phyloP scores from a whole-genome alignment of 37 sponge, comb jelly and placozoan genomes.

The Eunapius fragilis region DNA sequence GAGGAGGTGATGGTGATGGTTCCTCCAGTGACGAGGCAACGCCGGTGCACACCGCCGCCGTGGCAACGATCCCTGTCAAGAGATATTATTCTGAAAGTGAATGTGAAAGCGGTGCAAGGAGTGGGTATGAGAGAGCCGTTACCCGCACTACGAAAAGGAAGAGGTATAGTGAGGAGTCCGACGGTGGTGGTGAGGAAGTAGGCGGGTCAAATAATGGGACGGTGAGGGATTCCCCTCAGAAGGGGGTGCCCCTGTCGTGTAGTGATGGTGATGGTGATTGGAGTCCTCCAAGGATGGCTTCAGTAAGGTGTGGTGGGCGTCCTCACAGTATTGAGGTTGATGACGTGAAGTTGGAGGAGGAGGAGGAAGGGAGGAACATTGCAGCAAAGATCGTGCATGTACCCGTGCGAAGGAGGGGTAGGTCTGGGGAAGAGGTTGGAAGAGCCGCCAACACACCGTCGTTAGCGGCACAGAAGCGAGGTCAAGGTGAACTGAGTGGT shows the following conservation, averaged over 20 bases:
- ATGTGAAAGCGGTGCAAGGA: not conserved
- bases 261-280: not conserved
- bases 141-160: not conserved
- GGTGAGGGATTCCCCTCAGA: too few species aligned
- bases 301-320: too few species aligned
- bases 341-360: not conserved
- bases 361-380: not conserved
- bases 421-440: too few species aligned
- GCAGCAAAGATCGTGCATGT: not conserved
- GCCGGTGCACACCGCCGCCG: too few species aligned
- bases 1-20: too few species aligned
- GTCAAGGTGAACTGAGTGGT: too few species aligned
- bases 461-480: too few species aligned
- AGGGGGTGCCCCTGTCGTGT: too few species aligned
- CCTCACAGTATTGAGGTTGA: too few species aligned
- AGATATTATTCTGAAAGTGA: not conserved
- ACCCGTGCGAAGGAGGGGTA: constrained; percentile 27
- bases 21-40: too few species aligned
- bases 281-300: too few species aligned
- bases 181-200: not conserved
- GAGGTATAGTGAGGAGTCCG: not conserved
- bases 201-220: not conserved
- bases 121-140: not conserved
- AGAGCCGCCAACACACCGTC: too few species aligned
- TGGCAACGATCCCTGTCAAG: not conserved